Evolutionary conservation across 2,888 invertebrate genomes (phyloP).

Genomic region (Lutraria lutraria): DNA sequence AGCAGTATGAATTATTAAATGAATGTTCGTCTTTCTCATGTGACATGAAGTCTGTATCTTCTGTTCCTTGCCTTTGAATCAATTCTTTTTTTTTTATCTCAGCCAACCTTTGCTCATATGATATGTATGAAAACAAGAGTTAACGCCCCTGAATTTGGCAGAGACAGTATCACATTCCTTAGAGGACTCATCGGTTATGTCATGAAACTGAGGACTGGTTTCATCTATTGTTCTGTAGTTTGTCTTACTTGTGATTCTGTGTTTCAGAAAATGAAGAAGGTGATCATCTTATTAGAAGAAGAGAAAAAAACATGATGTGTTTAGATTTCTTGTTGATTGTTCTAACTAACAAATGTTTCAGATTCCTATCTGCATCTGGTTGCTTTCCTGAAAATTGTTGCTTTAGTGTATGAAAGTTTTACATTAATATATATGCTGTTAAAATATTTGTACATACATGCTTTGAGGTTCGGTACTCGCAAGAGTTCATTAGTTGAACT

Average conservation of each 20-base stretch:
- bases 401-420: too few relatives aligned
- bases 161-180: neutral
- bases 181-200: neutral
- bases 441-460: too few relatives aligned
- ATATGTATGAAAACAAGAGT: neutral
- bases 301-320: neutral
- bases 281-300: slow-evolving; percentile 4
- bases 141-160: neutral
- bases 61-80: too few relatives aligned
- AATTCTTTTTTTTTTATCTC: neutral
- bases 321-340: slow-evolving; percentile 10
- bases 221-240: neutral
- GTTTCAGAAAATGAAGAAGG: slow-evolving; percentile 8
- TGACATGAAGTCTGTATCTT: too few relatives aligned
- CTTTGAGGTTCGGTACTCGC: too few relatives aligned
- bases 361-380: neutral
- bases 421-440: too few relatives aligned
- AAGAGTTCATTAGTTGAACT: too few relatives aligned
- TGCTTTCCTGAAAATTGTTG: slow-evolving; percentile 1
- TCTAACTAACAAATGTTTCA: neutral
- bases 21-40: too few relatives aligned
- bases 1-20: too few relatives aligned
- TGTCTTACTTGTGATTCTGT: slow-evolving; percentile 1
- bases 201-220: neutral
- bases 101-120: neutral